phyloP scores from a whole-genome alignment of 2,797 vertebrate species.

The Scomberomorus guttatus region DNA sequence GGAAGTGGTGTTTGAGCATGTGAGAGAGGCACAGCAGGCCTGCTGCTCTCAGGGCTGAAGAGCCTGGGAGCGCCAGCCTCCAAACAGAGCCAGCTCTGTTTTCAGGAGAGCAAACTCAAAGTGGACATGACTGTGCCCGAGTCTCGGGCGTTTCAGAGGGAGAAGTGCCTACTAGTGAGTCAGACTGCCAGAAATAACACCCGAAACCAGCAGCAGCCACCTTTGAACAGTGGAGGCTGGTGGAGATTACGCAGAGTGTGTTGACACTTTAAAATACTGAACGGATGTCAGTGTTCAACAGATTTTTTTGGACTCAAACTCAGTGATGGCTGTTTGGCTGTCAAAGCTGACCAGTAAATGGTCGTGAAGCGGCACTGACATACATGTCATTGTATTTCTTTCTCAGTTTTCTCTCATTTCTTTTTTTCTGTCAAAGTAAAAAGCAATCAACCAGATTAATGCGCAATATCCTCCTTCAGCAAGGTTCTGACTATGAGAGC shows the following conservation, averaged over 20 bases:
- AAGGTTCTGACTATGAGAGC: neutral
- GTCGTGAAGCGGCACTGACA: constrained; percentile 4
- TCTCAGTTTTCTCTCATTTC: constrained; percentile 20
- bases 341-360: constrained; percentile 1
- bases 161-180: constrained; percentile 69
- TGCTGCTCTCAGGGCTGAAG: constrained; percentile 68
- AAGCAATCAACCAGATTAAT: neutral
- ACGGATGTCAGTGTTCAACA: constrained; percentile 65
- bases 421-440: neutral
- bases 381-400: constrained; percentile 14
- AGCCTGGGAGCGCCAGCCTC: constrained; percentile 68
- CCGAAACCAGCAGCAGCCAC: constrained; percentile 45
- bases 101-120: constrained; percentile 57
- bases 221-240: constrained; percentile 59
- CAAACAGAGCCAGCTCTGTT: constrained; percentile 73
- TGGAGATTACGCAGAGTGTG: constrained; percentile 51
- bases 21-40: constrained; percentile 71
- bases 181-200: constrained; percentile 74
- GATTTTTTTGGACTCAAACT: constrained; percentile 39
- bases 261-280: constrained; percentile 60
- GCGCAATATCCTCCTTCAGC: neutral
- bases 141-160: constrained; percentile 63
- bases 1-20: constrained; percentile 62
- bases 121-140: constrained; percentile 64
- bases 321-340: constrained; percentile 6